Conservation (phyloP, 2,113 vertebrate species). For the Crotalus tigris region DNA sequence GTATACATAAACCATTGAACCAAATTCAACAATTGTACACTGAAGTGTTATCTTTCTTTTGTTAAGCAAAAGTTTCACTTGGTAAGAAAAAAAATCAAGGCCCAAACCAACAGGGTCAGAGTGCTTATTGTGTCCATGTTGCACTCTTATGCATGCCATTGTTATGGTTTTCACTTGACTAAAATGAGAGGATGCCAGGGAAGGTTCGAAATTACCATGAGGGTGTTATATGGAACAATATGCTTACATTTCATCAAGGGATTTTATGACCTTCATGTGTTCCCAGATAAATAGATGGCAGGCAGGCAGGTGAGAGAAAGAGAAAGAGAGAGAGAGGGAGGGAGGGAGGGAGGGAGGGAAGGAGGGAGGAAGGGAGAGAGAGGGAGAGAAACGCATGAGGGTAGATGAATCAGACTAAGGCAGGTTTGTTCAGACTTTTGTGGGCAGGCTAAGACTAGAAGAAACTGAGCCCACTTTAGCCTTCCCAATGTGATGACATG, state of each 20-base stretch:
- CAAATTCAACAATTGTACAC: conserved; percentile 27
- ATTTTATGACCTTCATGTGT: background rate
- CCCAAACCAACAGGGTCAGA: background rate
- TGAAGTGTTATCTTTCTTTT: conserved; percentile 1
- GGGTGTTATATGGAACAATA: background rate
- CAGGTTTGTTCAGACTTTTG: background rate
- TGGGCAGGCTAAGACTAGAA: background rate
- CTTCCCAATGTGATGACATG: background rate
- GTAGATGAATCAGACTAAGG: background rate
- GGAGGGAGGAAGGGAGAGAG: too few relatives aligned
- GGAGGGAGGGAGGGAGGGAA: too few relatives aligned
- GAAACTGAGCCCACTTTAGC: background rate
- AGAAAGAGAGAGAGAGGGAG: background rate
- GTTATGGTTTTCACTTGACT: background rate
- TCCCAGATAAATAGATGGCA: background rate
- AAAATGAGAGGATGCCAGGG: fast-evolving
- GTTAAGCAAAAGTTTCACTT: conserved; percentile 13
- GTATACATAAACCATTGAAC: conserved; percentile 28
- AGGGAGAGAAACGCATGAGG: background rate
- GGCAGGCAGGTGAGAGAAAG: background rate
- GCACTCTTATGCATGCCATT: conserved; percentile 14
- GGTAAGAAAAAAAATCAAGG: conserved; percentile 4
- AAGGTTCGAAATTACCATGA: background rate
- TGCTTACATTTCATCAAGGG: background rate
- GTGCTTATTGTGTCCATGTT: background rate